A percentile compares a stretch with the other conserved stretches of the same genome.
Conservation (phyloP, 2,113 vertebrate genomes). For the Xerus inauris region DNA sequence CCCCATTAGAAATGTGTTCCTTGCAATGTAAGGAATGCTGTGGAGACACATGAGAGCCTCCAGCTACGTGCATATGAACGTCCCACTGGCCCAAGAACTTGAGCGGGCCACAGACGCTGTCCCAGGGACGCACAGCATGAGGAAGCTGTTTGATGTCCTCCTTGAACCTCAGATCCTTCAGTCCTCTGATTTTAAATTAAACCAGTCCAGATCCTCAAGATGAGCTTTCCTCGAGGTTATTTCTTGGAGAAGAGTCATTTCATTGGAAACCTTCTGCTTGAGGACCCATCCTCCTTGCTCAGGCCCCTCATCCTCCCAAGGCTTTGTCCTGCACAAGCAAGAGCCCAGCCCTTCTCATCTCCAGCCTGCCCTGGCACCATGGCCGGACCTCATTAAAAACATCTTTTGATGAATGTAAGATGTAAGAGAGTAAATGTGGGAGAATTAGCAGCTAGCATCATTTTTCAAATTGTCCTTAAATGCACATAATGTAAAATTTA, state of each 20-base stretch:
- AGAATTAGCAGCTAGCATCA: fast-evolving
- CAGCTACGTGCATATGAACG: fast-evolving
- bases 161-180: background rate
- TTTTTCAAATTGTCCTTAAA: too few relatives aligned
- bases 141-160: too few relatives aligned
- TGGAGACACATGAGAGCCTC: background rate
- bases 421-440: too few relatives aligned
- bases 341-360: fast-evolving
- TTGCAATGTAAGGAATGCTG: too few relatives aligned
- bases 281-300: fast-evolving
- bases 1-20: fast-evolving
- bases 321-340: too few relatives aligned
- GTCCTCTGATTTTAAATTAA: background rate
- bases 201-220: too few relatives aligned
- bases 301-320: background rate
- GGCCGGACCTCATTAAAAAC: background rate
- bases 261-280: background rate
- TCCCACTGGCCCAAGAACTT: too few relatives aligned
- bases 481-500: too few relatives aligned
- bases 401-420: background rate
- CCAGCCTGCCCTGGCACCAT: fast-evolving
- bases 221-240: background rate
- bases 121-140: too few relatives aligned
- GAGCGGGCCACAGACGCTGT: background rate
- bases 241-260: background rate